Evolutionary conservation across 64 coral and sea anemone species (phyloP), one percentile per base, ranked within the genome.

Genomic region (Catalaphyllia jardinei): DNA sequence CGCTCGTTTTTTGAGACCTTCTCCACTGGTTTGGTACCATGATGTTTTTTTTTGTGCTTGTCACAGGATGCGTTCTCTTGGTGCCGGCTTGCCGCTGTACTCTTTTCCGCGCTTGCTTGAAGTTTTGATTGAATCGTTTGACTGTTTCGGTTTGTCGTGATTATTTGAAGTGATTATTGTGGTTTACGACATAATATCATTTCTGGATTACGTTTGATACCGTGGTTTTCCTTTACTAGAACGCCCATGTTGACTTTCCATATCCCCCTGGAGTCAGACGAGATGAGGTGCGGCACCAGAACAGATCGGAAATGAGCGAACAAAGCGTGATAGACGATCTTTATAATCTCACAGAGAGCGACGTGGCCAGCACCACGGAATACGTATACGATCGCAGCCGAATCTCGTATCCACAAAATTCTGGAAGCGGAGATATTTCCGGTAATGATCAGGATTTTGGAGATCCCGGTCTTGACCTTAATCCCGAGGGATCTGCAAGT

Each of bases 231-330:
- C 85, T 62, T 72, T 82, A 73, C 59, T 54, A 99, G 97, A 87
- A 93, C 77, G 91, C 82, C 31, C 79, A 88, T 73, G 80, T 76
- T 71, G 97, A 99, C 60, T 99, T 99, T 50, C 97, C 97, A 11
- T 99, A 99, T n/a, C 97, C 97, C 16, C 89, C 97, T 38, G 97
- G 97, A 22, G 97, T 99, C 8, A 94, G 97, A 49, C 87, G 97
- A 69, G 83, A 99, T 28, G 79, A 87, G 0, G 93, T 99, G 8
- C 93, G 93, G 31, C 79, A 95, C 63, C 84, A 88, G 25, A 92
- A 89, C 72, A 64, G 62, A 6, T 84, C 95, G 0, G 78, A 82
- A 31, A 86, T 89, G 67, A 96, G 87, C 11, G 95, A 96, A 39
- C 88, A 96, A 62, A 96, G 92, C 27, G 93, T 96, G 14, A 89